Base-by-base conservation (phyloP, 1,140 invertebrate species). In the Maniola jurtina region DNA sequence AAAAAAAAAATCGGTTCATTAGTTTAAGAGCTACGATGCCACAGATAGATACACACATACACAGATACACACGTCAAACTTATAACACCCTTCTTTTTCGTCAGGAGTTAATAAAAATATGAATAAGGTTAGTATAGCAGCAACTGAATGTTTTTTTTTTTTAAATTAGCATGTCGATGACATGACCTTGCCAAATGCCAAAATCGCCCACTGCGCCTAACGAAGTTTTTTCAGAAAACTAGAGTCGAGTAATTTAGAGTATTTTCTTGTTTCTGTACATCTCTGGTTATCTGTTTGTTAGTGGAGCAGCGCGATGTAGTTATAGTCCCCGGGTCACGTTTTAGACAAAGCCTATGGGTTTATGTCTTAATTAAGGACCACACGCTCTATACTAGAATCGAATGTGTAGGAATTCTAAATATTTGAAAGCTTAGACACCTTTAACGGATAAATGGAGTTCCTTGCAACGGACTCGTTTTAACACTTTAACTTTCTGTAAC, bases 291-390 rank as follows among this genome's bases (percentile, higher is more conserved):
- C 61, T 54, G 50, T 52, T 69, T 61, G 67, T 75, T 77, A 70
- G 64, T 64, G 52, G 66, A 73, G 58, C 66, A 70, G 73, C 71
- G 71, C 70, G 68, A 66, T 68, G 64, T 70, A 75, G 73, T 80
- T 77, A 79, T 79, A 76, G 71, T 72, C 77, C 67, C 65, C 42
- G 73, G 77, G 80, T 83, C 80, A 83, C 80, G 80, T 79, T 80
- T 77, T 66, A 69, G 69, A 81, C 80, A 82, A 82, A 74, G 77
- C 79, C 77, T 83, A 83, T 78, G 78, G 69, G 68, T 74, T 81
- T 83, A 83, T 83, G 79, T 83, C 81, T 83, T 79, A 83, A 83
- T 83, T 77, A 77, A 76, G 70, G 71, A 75, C 76, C 73, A 75
- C 76, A 77, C 75, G 65, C 58, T 70, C 59, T 50, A 74, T 67